A percentile compares a stretch with the other conserved stretches of the same genome.
Evolutionary conservation across 2,888 invertebrate genomes (phyloP).

Genomic region (Mythimna vitellina): DNA sequence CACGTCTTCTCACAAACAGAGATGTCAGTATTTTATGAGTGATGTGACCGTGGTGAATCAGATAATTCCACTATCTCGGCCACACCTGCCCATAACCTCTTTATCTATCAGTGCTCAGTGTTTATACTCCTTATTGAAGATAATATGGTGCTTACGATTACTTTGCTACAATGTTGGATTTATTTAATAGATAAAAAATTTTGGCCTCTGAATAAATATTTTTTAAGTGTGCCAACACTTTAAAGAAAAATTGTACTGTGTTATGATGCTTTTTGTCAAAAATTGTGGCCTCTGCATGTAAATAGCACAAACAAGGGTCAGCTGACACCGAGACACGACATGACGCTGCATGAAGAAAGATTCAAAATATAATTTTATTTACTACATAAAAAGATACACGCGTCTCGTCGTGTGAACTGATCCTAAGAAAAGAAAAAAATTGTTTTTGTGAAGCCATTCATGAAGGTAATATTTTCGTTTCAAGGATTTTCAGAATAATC

Average conservation of each 20-base stretch:
- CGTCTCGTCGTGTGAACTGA: too few species aligned
- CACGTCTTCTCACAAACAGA: not conserved
- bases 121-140: constrained; percentile 10
- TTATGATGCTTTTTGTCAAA: too few species aligned
- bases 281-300: too few species aligned
- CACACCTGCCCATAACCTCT: constrained; percentile 58
- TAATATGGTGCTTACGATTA: constrained; percentile 18
- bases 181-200: not conserved
- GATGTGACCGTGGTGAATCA: constrained; percentile 18
- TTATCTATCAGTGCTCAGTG: constrained; percentile 34
- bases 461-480: not conserved
- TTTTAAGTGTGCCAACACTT: too few species aligned
- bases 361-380: too few species aligned
- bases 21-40: not conserved
- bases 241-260: too few species aligned
- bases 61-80: constrained; percentile 43
- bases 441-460: not conserved
- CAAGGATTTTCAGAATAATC: not conserved
- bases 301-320: too few species aligned
- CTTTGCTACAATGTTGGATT: not conserved
- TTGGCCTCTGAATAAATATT: not conserved
- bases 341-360: too few species aligned
- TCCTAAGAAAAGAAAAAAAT: too few species aligned
- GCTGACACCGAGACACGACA: too few species aligned
- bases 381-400: too few species aligned